Conservation (phyloP, 92 coral and sea anemone species). For the Blastomussa wellsi region DNA sequence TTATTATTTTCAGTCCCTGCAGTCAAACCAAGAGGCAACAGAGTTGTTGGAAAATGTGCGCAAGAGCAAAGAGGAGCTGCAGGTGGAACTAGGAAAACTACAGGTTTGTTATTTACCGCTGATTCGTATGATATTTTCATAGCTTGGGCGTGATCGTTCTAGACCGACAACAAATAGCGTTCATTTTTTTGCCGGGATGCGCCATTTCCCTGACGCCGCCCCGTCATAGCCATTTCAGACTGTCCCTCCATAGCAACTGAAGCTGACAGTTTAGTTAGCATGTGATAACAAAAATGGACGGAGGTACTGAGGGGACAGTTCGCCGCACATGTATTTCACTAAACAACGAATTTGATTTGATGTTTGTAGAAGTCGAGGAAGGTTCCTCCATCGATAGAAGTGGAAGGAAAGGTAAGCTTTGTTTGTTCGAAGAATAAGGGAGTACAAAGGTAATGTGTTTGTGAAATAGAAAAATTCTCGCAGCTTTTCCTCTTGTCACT, state of each 20-base stretch:
- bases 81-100: constrained; percentile 58
- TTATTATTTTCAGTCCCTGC: constrained; percentile 54
- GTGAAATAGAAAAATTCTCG: background rate
- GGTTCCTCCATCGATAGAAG: background rate
- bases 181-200: too few relatives aligned
- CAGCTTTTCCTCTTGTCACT: background rate
- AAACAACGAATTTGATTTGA: background rate
- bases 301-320: too few relatives aligned
- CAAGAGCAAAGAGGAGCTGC: constrained; percentile 61
- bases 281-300: background rate
- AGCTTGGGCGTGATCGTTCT: too few relatives aligned
- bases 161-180: background rate
- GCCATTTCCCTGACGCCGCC: too few relatives aligned
- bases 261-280: background rate
- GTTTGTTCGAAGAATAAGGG: background rate
- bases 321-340: too few relatives aligned
- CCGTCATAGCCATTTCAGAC: too few relatives aligned
- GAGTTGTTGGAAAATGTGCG: constrained; percentile 70
- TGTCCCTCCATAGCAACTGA: too few relatives aligned
- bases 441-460: too few relatives aligned
- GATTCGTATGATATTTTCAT: too few relatives aligned
- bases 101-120: constrained; percentile 35
- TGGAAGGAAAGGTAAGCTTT: constrained; percentile 16
- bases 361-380: constrained; percentile 23
- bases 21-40: constrained; percentile 82